Percentiles rank a stretch among this genome's conserved stretches.
Evolutionary conservation across 1,140 invertebrate genomes (phyloP).

Genomic region (Teleogryllus occipitalis): DNA sequence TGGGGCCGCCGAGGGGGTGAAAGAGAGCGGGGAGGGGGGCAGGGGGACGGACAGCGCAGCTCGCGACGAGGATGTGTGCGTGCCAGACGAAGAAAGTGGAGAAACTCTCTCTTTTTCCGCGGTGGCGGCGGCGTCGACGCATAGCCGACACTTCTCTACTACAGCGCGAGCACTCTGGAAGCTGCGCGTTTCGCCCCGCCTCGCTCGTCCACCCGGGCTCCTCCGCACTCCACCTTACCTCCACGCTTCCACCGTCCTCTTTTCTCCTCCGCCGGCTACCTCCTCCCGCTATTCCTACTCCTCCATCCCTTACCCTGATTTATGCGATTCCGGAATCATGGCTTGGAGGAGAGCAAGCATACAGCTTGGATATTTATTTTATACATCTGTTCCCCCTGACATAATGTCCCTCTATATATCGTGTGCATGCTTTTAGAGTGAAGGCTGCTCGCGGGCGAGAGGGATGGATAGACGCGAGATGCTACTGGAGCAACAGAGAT

Average conservation of each 20-base stretch:
- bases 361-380: slow-evolving; percentile 39
- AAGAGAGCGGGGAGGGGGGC: slow-evolving; percentile 18
- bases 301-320: slow-evolving; percentile 31
- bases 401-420: slow-evolving; percentile 42
- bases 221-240: slow-evolving; percentile 11
- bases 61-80: neutral
- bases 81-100: too few relatives aligned
- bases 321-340: slow-evolving; percentile 42
- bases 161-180: too few relatives aligned
- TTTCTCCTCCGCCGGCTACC: slow-evolving; percentile 1
- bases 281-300: neutral
- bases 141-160: too few relatives aligned
- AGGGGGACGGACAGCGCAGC: neutral
- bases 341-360: slow-evolving; percentile 31
- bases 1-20: slow-evolving; percentile 24
- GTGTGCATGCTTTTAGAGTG: slow-evolving; percentile 42
- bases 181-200: too few relatives aligned
- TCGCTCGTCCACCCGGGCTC: slow-evolving; percentile 5
- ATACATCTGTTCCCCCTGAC: slow-evolving; percentile 43
- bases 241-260: neutral
- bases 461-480: slow-evolving; percentile 9
- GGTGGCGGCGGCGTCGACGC: too few relatives aligned
- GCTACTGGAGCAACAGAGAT: neutral
- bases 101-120: neutral
- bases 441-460: slow-evolving; percentile 33